A percentile compares a stretch with the other conserved stretches of the same genome.
Evolutionary conservation across 1,140 invertebrate genomes (phyloP).

Genomic region (Saccostrea echinata): DNA sequence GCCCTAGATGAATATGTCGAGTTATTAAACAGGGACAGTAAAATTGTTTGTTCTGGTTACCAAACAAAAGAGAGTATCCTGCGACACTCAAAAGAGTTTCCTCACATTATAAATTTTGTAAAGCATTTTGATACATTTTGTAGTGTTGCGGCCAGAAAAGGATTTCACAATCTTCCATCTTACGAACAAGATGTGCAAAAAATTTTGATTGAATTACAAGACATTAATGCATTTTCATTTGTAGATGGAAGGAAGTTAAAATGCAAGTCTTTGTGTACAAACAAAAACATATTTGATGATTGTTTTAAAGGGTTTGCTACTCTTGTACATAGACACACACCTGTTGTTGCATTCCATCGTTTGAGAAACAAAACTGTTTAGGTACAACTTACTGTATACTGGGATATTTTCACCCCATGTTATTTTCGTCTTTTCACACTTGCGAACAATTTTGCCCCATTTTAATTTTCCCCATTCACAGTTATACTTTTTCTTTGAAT

Average conservation of each 20-base stretch:
- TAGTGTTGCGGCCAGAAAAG: too few species aligned
- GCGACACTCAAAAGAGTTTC: conserved; percentile 45
- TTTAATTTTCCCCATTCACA: too few species aligned
- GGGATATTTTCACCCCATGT: too few species aligned
- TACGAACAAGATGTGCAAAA: conserved; percentile 35
- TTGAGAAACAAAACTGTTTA: conserved; percentile 24
- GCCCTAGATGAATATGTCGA: conserved; percentile 46
- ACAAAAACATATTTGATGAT: conserved; percentile 36
- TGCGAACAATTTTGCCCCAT: too few species aligned
- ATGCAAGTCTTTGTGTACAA: neutral
- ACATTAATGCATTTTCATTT: neutral
- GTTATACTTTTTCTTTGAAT: too few species aligned
- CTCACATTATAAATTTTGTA: conserved; percentile 11
- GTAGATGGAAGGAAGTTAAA: neutral
- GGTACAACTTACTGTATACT: neutral
- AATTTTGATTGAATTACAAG: neutral
- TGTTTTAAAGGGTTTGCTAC: conserved; percentile 25
- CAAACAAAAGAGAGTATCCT: conserved; percentile 52
- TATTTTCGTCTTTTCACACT: too few species aligned
- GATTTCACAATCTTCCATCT: conserved; percentile 42
- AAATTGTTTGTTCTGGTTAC: conserved; percentile 20
- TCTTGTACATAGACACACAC: conserved; percentile 38
- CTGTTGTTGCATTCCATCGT: conserved; percentile 42
- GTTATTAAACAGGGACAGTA: conserved; percentile 36
- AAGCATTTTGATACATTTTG: too few species aligned